Percentiles rank a stretch among this genome's conserved stretches.
These are phyloP conservation scores for Rhinogobio ventralis DNA, from an alignment of 2,797 vertebrate species.

Conservation along the genomic window DNA sequence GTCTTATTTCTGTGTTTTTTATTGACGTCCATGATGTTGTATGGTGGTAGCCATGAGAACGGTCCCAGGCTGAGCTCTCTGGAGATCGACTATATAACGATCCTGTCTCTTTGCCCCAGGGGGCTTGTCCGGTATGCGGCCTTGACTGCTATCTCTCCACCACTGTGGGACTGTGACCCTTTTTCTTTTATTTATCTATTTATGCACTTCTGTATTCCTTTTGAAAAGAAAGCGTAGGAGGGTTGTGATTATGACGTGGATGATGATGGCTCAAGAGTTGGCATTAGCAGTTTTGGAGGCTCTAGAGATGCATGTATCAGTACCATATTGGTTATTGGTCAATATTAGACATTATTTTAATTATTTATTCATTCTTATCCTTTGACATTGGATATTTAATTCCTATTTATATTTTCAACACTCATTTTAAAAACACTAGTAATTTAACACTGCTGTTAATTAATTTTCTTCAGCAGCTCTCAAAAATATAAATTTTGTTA, in stretches of 20 bases:
- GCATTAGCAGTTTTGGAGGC: not conserved
- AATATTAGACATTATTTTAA: not conserved
- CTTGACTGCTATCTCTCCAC: conserved; percentile 56
- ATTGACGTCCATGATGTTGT: conserved; percentile 42
- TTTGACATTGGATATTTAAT: not conserved
- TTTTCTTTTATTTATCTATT: conserved; percentile 57
- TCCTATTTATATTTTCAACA: not conserved
- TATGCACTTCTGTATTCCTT: conserved; percentile 48
- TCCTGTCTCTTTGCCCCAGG: conserved; percentile 56
- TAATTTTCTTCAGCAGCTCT: not conserved
- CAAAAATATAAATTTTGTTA: not conserved
- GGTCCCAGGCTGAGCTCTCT: conserved; percentile 56
- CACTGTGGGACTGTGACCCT: conserved; percentile 54
- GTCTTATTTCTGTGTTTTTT: conserved; percentile 42
- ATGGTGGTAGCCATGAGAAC: conserved; percentile 61
- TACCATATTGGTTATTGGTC: not conserved
- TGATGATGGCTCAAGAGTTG: not conserved
- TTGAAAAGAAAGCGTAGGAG: conserved; percentile 42
- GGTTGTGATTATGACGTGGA: not conserved
- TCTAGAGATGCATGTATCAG: not conserved
- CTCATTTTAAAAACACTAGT: not conserved
- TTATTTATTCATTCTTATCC: not conserved
- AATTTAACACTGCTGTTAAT: not conserved
- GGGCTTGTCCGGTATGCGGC: conserved; percentile 64
- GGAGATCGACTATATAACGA: conserved; percentile 58